Evolutionary conservation across 2,113 vertebrate genomes (phyloP).

Genomic region (Dascyllus trimaculatus): DNA sequence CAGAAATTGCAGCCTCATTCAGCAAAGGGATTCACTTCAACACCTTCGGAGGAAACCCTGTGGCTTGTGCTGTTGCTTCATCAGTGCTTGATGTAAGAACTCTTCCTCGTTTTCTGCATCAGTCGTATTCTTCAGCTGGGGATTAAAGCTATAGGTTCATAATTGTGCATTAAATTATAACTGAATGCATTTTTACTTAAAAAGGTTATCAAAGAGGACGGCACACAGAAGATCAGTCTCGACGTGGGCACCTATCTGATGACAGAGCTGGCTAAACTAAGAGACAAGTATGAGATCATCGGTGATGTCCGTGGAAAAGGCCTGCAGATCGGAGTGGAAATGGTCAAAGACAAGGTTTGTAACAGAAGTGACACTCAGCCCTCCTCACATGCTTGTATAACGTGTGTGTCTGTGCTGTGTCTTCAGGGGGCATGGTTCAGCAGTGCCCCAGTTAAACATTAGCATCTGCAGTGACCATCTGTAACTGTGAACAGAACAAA

Average conservation of each 20-base stretch:
- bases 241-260: slow-evolving; percentile 90
- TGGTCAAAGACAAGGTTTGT: slow-evolving; percentile 92
- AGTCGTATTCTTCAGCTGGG: background rate
- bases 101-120: background rate
- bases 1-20: slow-evolving; percentile 91
- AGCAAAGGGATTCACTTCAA: slow-evolving; percentile 87
- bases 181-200: background rate
- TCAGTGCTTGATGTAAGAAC: slow-evolving; percentile 91
- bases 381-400: slow-evolving; percentile 19
- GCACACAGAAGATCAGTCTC: slow-evolving; percentile 86
- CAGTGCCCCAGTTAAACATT: slow-evolving; percentile 69
- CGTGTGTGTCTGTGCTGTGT: slow-evolving; percentile 16
- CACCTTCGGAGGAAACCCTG: slow-evolving; percentile 92
- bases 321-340: slow-evolving; percentile 93
- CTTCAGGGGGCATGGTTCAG: slow-evolving; percentile 46
- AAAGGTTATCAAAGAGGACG: slow-evolving; percentile 91
- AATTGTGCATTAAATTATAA: background rate
- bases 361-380: background rate
- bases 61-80: slow-evolving; percentile 89
- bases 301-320: slow-evolving; percentile 97
- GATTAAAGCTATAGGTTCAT: background rate
- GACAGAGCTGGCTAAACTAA: slow-evolving; percentile 88
- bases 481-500: background rate
- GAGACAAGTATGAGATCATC: slow-evolving; percentile 91
- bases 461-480: slow-evolving; percentile 31